These are phyloP conservation scores for Homarus americanus DNA, from an alignment of 1,140 invertebrate genomes.

Conservation along the genomic window DNA sequence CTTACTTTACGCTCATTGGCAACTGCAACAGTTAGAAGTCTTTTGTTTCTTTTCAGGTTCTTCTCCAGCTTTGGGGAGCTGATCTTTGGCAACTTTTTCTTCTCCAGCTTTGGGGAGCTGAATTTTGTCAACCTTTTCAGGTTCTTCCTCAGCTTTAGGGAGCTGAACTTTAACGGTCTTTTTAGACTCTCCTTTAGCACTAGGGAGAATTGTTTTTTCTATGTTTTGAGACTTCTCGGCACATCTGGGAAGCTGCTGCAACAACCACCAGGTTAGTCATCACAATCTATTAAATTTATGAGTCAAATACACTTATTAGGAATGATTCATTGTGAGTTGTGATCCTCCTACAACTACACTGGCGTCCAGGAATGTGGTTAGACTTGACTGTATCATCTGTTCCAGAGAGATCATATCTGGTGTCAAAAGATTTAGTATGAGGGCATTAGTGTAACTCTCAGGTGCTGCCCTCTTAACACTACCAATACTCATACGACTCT, in stretches of 20 bases:
- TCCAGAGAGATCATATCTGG: not conserved
- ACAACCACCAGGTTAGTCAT: constrained; percentile 59
- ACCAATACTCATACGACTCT: not conserved
- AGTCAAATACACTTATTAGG: constrained; percentile 27
- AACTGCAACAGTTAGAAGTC: constrained; percentile 62
- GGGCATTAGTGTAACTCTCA: not conserved
- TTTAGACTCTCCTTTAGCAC: constrained; percentile 3
- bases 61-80: constrained; percentile 23
- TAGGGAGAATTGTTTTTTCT: constrained; percentile 48
- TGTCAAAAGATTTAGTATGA: not conserved
- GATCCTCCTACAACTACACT: not conserved
- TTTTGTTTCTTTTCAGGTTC: constrained; percentile 54
- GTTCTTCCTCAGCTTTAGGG: constrained; percentile 21
- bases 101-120: constrained; percentile 16
- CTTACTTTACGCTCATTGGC: constrained; percentile 65
- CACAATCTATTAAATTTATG: constrained; percentile 35
- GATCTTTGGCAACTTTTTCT: constrained; percentile 38
- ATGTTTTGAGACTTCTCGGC: constrained; percentile 44
- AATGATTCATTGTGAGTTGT: constrained; percentile 20
- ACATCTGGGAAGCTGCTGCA: constrained; percentile 53
- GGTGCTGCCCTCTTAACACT: not conserved
- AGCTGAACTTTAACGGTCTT: constrained; percentile 20
- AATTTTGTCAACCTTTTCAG: constrained; percentile 43
- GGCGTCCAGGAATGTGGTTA: not conserved
- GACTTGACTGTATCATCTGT: not conserved